Percentiles rank a stretch among this genome's conserved stretches.
Evolutionary conservation across 2,888 invertebrate species (phyloP).

Genomic region (Abscondita cerata): DNA sequence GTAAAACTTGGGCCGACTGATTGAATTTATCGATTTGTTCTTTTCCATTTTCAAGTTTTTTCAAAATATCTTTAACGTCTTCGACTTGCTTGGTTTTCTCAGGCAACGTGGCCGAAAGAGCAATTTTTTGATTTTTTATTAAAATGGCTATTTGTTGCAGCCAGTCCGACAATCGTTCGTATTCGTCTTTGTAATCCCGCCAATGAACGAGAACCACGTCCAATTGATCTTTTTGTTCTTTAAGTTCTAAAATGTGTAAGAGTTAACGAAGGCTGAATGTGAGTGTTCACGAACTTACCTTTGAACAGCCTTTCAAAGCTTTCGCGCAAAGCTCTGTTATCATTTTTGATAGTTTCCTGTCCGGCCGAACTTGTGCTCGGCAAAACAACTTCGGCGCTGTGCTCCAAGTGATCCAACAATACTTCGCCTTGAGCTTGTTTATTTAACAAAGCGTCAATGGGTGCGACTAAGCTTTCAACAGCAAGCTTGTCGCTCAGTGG

Average conservation of each 20-base stretch:
- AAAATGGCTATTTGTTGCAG: constrained; percentile 90
- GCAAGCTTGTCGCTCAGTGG: constrained; percentile 86
- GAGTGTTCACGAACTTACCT: constrained; percentile 49
- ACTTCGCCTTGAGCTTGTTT: constrained; percentile 92
- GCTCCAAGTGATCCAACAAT: constrained; percentile 84
- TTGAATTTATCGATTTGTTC: constrained; percentile 85
- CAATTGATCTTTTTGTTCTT: constrained; percentile 82
- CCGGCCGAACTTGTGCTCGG: constrained; percentile 84
- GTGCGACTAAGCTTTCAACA: constrained; percentile 86
- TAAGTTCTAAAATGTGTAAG: constrained; percentile 67
- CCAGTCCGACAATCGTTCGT: constrained; percentile 91
- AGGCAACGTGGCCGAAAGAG: constrained; percentile 76
- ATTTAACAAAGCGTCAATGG: constrained; percentile 84
- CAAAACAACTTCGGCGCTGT: constrained; percentile 85
- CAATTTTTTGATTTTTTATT: constrained; percentile 88
- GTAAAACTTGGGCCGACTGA: constrained; percentile 74
- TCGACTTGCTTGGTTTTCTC: constrained; percentile 87
- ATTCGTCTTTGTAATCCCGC: constrained; percentile 92
- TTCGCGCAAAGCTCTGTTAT: constrained; percentile 84
- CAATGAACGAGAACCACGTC: constrained; percentile 83
- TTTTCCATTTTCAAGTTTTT: constrained; percentile 78
- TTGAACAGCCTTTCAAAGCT: constrained; percentile 85
- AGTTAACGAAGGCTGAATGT: neutral
- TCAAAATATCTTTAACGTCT: constrained; percentile 79
- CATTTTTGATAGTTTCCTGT: constrained; percentile 80